Percentiles rank a stretch among this genome's conserved stretches.
These are phyloP conservation scores for Ectropis crepuscularia DNA, from an alignment of 2,888 invertebrate genomes.

Conservation along the genomic window DNA sequence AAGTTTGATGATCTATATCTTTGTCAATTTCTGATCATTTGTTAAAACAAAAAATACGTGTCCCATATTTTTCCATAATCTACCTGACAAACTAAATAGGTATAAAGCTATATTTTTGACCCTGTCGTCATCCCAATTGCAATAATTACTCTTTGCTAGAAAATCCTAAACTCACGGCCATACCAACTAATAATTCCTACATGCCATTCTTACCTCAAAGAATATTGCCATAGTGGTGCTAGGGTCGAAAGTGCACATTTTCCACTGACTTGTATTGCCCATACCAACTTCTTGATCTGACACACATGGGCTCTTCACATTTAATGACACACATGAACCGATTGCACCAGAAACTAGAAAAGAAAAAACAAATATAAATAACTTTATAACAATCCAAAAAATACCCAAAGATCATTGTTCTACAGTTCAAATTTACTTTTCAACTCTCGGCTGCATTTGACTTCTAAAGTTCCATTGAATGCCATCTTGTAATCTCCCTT, in stretches of 20 bases:
- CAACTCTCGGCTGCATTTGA: conserved; percentile 97
- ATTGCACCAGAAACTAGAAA: conserved; percentile 94
- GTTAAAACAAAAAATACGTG: too few relatives aligned
- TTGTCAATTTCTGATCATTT: too few relatives aligned
- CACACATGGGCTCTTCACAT: conserved; percentile 95
- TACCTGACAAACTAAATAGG: too few relatives aligned
- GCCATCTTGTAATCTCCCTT: conserved; percentile 98
- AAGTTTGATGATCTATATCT: too few relatives aligned
- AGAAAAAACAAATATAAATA: neutral
- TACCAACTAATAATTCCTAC: neutral
- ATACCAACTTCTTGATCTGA: conserved; percentile 99
- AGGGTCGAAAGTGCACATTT: conserved; percentile 97
- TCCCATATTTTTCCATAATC: too few relatives aligned
- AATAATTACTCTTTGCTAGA: too few relatives aligned
- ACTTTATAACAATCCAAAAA: neutral
- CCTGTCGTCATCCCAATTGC: too few relatives aligned
- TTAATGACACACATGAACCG: conserved; percentile 97
- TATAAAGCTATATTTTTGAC: too few relatives aligned
- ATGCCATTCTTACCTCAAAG: conserved; percentile 88
- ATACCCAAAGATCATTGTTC: neutral
- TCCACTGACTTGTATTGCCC: conserved; percentile 99
- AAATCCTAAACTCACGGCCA: too few relatives aligned
- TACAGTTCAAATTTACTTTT: conserved; percentile 85
- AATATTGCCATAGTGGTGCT: conserved; percentile 96
- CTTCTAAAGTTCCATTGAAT: conserved; percentile 98